Evolutionary conservation across 1,140 invertebrate genomes (phyloP).

Genomic region (Drosophila melanogaster): DNA sequence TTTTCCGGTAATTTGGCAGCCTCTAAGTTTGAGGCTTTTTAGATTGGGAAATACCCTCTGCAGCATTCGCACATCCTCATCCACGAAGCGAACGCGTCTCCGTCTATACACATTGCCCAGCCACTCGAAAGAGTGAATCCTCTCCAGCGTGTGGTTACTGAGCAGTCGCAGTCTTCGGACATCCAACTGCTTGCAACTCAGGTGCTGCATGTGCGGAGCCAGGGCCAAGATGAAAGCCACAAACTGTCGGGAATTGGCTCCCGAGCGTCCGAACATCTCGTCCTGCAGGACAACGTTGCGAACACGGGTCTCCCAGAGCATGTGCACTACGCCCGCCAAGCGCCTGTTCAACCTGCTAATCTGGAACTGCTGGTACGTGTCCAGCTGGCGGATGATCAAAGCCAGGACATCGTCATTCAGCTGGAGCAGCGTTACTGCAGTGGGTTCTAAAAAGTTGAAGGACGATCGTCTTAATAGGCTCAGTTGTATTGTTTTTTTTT

Average conservation of each 20-base stretch:
- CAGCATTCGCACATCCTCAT: conserved; percentile 68
- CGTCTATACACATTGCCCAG: conserved; percentile 25
- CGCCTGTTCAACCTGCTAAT: conserved; percentile 59
- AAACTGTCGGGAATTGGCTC: conserved; percentile 40
- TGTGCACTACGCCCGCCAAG: conserved; percentile 55
- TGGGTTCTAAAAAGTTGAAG: conserved; percentile 6
- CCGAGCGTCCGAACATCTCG: conserved; percentile 41
- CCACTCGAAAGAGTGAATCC: conserved; percentile 58
- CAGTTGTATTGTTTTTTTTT: conserved; percentile 6
- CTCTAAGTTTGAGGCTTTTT: conserved; percentile 51
- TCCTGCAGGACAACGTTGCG: conserved; percentile 54
- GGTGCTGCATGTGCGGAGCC: conserved; percentile 48
- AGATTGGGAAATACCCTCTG: conserved; percentile 58
- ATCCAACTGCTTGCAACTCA: conserved; percentile 58
- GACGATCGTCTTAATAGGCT: conserved; percentile 10
- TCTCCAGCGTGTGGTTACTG: conserved; percentile 26
- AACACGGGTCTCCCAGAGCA: conserved; percentile 66
- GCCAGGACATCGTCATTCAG: conserved; percentile 73
- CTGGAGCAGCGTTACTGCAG: conserved; percentile 49
- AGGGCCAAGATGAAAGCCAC: conserved; percentile 51
- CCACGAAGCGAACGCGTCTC: conserved; percentile 53
- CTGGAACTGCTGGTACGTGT: conserved; percentile 67
- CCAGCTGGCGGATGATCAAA: conserved; percentile 59
- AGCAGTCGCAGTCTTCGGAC: conserved; percentile 54
- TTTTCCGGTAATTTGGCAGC: conserved; percentile 68